phyloP scores from a whole-genome alignment of 2,113 vertebrate species.

The Chaetodon auriga region DNA sequence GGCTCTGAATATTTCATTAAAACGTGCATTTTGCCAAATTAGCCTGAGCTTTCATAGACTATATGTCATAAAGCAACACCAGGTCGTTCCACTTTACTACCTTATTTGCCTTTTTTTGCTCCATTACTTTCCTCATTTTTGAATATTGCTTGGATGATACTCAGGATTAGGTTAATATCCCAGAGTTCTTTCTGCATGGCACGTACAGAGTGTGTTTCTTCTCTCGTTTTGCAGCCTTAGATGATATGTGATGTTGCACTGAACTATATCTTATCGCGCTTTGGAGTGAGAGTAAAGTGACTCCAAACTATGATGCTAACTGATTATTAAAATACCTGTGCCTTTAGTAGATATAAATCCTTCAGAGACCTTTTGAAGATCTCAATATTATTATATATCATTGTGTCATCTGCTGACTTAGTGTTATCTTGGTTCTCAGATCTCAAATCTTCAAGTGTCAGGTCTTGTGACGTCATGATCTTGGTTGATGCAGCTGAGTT shows the following conservation, averaged over 20 bases:
- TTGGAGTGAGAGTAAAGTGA: no score
- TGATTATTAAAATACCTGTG: no score
- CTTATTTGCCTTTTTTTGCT: constrained; percentile 22
- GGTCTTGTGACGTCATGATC: no score
- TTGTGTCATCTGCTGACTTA: no score
- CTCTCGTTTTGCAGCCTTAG: neutral
- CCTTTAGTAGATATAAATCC: no score
- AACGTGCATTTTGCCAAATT: constrained; percentile 85
- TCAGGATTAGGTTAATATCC: neutral
- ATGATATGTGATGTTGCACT: neutral
- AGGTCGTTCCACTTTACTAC: constrained; percentile 25
- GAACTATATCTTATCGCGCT: no score
- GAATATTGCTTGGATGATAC: constrained; percentile 5
- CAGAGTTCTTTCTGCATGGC: neutral
- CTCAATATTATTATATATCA: no score
- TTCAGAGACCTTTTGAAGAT: no score
- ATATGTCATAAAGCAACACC: constrained; percentile 67
- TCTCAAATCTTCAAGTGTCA: no score
- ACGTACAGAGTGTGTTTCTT: neutral
- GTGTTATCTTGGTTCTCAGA: no score
- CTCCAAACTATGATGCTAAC: no score
- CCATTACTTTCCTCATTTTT: neutral
- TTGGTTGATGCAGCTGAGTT: no score
- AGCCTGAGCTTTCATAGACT: constrained; percentile 76
- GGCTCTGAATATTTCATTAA: constrained; percentile 95